These are phyloP conservation scores for Rana temporaria DNA, from an alignment of 2,113 vertebrate genomes.

Conservation along the genomic window DNA sequence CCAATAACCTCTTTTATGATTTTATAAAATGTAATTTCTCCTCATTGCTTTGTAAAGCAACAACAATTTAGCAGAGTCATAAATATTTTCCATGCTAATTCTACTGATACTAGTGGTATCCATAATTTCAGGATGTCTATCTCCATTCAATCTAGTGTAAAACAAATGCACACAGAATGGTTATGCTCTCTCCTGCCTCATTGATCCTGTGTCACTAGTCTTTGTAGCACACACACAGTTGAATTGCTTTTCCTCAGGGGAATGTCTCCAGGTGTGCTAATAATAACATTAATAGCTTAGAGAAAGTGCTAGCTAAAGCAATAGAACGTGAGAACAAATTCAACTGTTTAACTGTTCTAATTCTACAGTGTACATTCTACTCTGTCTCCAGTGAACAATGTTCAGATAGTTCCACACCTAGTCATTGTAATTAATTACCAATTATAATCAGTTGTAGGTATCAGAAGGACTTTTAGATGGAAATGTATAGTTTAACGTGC, in stretches of 20 bases:
- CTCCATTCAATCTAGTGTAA: conserved; percentile 5
- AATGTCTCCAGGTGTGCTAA: conserved; percentile 83
- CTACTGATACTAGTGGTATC: conserved; percentile 1
- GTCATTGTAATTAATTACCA: conserved; percentile 81
- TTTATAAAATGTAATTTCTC: no score
- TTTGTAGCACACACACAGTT: conserved; percentile 70
- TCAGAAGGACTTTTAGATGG: conserved; percentile 75
- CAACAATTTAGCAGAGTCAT: background rate
- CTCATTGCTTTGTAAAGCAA: no score
- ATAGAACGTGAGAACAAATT: conserved; percentile 74
- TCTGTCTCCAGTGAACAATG: conserved; percentile 69
- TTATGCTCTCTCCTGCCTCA: conserved; percentile 66
- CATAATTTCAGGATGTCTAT: conserved; percentile 29
- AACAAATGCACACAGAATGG: conserved; percentile 25
- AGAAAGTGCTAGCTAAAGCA: conserved; percentile 83
- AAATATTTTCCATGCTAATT: conserved; percentile 18
- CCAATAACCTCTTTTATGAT: no score
- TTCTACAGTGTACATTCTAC: conserved; percentile 71
- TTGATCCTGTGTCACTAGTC: conserved; percentile 73
- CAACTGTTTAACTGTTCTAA: conserved; percentile 81
- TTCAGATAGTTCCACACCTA: conserved; percentile 66
- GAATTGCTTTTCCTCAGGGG: conserved; percentile 80
- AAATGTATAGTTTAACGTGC: conserved; percentile 68
- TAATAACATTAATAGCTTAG: conserved; percentile 87
- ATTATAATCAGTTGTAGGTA: conserved; percentile 71